Percentiles rank a stretch among this genome's conserved stretches.
phyloP scores from a whole-genome alignment of 30 jellyfish, hydroid and myxozoan genomes.

The Nemopilema nomurai region DNA sequence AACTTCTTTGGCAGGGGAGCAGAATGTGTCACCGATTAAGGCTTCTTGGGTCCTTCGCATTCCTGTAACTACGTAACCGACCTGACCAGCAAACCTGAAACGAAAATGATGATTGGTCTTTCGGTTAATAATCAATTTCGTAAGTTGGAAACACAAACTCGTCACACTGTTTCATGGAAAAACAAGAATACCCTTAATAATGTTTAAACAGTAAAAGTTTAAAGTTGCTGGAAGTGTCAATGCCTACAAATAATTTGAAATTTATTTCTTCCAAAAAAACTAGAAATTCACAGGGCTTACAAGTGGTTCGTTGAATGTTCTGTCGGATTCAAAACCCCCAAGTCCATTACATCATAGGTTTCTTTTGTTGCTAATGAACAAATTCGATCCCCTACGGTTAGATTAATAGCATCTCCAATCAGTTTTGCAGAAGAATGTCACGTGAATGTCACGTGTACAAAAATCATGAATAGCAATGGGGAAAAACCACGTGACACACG shows the following conservation, averaged over 20 bases:
- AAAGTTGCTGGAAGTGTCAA: too few species aligned
- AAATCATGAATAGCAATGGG: too few species aligned
- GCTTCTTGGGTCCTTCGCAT: constrained; percentile 81
- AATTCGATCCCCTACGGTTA: constrained; percentile 64
- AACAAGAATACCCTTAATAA: too few species aligned
- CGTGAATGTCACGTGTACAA: too few species aligned
- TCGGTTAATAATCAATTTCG: too few species aligned
- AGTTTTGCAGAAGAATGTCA: too few species aligned
- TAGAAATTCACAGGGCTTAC: constrained; percentile 40
- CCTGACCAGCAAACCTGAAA: constrained; percentile 94
- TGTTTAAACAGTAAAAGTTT: too few species aligned
- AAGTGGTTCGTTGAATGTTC: constrained; percentile 67
- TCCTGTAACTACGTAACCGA: constrained; percentile 90
- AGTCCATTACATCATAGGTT: constrained; percentile 75
- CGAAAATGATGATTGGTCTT: neutral
- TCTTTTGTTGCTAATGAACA: constrained; percentile 60
- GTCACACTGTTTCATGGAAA: neutral
- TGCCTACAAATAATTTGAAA: too few species aligned
- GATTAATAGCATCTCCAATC: too few species aligned
- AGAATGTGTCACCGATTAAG: constrained; percentile 85
- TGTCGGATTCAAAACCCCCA: constrained; percentile 86
- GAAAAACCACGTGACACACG: too few species aligned
- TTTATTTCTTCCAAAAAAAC: too few species aligned
- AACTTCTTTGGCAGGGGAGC: constrained; percentile 60
- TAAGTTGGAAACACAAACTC: neutral